These are phyloP conservation scores for Oryzias woworae DNA, from an alignment of 2,113 vertebrate genomes.

Conservation along the genomic window DNA sequence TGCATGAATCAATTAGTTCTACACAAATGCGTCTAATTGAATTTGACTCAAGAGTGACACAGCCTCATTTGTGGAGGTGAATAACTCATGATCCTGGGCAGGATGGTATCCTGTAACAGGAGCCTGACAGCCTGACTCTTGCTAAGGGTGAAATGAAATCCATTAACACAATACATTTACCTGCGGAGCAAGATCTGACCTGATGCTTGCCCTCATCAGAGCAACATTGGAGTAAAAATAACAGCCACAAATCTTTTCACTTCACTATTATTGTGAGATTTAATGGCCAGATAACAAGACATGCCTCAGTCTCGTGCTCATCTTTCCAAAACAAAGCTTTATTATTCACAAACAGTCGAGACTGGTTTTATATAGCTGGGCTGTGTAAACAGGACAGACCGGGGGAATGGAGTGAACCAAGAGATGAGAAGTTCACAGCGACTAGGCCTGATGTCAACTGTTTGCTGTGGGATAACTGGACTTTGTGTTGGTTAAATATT, in stretches of 20 bases:
- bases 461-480: conserved; percentile 19
- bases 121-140: conserved; percentile 38
- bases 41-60: conserved; percentile 32
- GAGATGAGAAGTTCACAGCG: conserved; percentile 20
- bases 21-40: conserved; percentile 30
- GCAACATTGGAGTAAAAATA: conserved; percentile 17
- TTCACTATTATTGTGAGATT: conserved; percentile 53
- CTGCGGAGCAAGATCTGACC: conserved; percentile 52
- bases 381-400: conserved; percentile 36
- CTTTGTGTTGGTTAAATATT: conserved; percentile 9
- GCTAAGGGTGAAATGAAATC: conserved; percentile 44
- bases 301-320: conserved; percentile 18
- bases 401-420: conserved; percentile 9
- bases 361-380: conserved; percentile 36
- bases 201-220: conserved; percentile 22
- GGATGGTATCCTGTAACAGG: conserved; percentile 30
- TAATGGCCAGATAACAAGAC: conserved; percentile 28
- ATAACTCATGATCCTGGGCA: conserved; percentile 20
- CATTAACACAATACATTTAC: conserved; percentile 52
- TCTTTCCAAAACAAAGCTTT: conserved; percentile 56
- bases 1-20: conserved; percentile 28
- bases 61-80: conserved; percentile 26
- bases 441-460: conserved; percentile 24
- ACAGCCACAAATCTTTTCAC: conserved; percentile 45
- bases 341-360: conserved; percentile 37